These are phyloP conservation scores for Coenonympha arcania DNA, from an alignment of 2,888 invertebrate genomes.

Conservation along the genomic window DNA sequence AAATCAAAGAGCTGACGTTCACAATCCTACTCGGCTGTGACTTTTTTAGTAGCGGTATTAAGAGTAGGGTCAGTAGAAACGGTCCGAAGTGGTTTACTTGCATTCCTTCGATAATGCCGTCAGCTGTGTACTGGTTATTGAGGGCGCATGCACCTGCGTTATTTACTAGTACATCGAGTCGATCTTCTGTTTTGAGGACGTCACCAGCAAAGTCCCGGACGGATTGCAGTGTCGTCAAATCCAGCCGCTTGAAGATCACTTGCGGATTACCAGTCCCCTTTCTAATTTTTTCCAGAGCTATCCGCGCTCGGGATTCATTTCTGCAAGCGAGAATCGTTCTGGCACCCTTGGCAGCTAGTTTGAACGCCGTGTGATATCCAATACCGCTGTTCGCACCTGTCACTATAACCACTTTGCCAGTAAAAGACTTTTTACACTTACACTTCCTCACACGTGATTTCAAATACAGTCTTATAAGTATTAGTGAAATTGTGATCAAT, in stretches of 20 bases:
- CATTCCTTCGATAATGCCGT: slow-evolving; percentile 74
- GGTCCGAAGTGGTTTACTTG: slow-evolving; percentile 74
- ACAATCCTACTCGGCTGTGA: slow-evolving; percentile 82
- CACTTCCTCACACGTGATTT: slow-evolving; percentile 15
- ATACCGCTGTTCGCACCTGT: slow-evolving; percentile 40
- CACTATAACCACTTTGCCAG: slow-evolving; percentile 29
- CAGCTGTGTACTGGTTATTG: slow-evolving; percentile 51
- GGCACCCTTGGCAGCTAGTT: slow-evolving; percentile 42
- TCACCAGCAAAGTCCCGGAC: slow-evolving; percentile 61
- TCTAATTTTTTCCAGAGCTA: slow-evolving; percentile 31
- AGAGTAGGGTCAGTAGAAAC: slow-evolving; percentile 76
- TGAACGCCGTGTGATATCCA: slow-evolving; percentile 45
- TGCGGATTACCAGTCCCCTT: slow-evolving; percentile 28
- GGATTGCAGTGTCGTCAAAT: slow-evolving; percentile 39
- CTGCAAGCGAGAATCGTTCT: slow-evolving; percentile 46
- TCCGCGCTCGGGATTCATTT: slow-evolving; percentile 33
- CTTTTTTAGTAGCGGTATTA: slow-evolving; percentile 64
- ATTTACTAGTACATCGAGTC: slow-evolving; percentile 56
- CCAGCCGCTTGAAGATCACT: slow-evolving; percentile 30
- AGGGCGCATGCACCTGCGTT: slow-evolving; percentile 49
- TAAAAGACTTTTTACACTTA: slow-evolving; percentile 10
- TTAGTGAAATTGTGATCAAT: not conserved
- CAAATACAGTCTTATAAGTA: slow-evolving; percentile 9
- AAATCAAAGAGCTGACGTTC: slow-evolving; percentile 82
- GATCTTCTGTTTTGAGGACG: slow-evolving; percentile 39